phyloP scores from a whole-genome alignment of 2,888 invertebrate genomes.

The Diloba caeruleocephala region DNA sequence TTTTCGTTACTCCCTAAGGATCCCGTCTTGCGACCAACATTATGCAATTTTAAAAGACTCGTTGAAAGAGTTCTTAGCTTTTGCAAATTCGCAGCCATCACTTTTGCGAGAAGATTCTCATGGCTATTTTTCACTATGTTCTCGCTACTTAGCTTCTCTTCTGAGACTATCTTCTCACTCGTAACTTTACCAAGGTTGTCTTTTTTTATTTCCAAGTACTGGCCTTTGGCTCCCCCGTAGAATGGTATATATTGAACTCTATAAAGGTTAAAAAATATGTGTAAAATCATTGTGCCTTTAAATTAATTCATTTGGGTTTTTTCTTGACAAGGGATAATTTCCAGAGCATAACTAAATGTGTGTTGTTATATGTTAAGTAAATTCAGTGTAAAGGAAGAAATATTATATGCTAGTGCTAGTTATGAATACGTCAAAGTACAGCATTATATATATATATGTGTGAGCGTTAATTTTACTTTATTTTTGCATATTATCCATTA shows the following conservation, averaged over 20 bases:
- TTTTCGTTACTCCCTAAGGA: slow-evolving; percentile 87
- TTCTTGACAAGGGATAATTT: too few species aligned
- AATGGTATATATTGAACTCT: slow-evolving; percentile 89
- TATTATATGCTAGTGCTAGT: too few species aligned
- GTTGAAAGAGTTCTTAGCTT: slow-evolving; percentile 89
- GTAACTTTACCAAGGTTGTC: slow-evolving; percentile 84
- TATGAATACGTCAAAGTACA: too few species aligned
- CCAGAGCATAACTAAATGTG: too few species aligned
- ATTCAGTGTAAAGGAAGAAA: too few species aligned
- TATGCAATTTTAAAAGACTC: slow-evolving; percentile 90
- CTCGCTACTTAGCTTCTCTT: slow-evolving; percentile 80
- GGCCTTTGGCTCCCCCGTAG: slow-evolving; percentile 93
- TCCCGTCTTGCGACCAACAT: slow-evolving; percentile 89
- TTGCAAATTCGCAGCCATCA: slow-evolving; percentile 87
- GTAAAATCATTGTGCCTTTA: not conserved
- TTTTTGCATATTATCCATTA: not conserved
- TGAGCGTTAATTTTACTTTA: slow-evolving; percentile 14
- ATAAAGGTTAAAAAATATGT: slow-evolving; percentile 29
- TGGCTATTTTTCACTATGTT: slow-evolving; percentile 75
- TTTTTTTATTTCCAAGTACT: slow-evolving; percentile 90
- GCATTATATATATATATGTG: not conserved
- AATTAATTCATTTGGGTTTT: too few species aligned
- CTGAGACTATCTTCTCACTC: slow-evolving; percentile 84
- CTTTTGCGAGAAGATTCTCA: slow-evolving; percentile 79
- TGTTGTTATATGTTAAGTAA: too few species aligned